phyloP scores from a whole-genome alignment of 30 jellyfish, hydroid and myxozoan species.

The Catostylus mosaicus region DNA sequence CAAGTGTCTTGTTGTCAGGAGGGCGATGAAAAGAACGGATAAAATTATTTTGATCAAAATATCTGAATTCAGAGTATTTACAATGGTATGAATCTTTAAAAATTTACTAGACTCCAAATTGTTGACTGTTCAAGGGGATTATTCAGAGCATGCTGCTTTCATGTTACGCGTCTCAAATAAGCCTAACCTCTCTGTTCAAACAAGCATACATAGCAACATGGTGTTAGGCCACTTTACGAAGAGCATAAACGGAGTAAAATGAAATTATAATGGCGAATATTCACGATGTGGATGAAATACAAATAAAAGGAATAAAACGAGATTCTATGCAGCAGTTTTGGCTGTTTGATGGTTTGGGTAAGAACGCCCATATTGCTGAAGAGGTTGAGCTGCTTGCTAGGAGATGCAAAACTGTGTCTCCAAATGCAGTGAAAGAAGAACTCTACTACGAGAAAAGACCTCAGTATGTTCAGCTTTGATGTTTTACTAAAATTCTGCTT shows the following conservation, averaged over 20 bases:
- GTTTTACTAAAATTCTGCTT: background rate
- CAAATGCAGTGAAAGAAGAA: conserved; percentile 39
- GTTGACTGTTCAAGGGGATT: no score
- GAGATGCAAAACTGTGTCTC: conserved; percentile 60
- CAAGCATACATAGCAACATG: background rate
- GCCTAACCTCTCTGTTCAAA: no score
- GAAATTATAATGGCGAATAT: background rate
- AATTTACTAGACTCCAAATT: no score
- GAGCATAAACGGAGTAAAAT: background rate
- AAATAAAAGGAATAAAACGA: conserved; percentile 15
- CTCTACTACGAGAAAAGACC: conserved; percentile 38
- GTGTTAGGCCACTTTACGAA: background rate
- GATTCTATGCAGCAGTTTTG: conserved; percentile 54
- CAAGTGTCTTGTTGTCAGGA: background rate
- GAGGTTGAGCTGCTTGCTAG: conserved; percentile 66
- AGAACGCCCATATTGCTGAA: conserved; percentile 9
- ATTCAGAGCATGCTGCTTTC: no score
- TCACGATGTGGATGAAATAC: conserved; percentile 27
- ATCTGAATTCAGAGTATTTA: no score
- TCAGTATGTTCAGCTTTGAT: conserved; percentile 9
- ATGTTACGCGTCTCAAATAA: no score
- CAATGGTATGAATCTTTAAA: no score
- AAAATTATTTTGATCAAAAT: no score
- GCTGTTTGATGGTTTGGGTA: conserved; percentile 50
- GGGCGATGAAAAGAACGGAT: no score